Evolutionary conservation across 1,140 invertebrate genomes (phyloP).

Genomic region (Paraescarpia echinospica): DNA sequence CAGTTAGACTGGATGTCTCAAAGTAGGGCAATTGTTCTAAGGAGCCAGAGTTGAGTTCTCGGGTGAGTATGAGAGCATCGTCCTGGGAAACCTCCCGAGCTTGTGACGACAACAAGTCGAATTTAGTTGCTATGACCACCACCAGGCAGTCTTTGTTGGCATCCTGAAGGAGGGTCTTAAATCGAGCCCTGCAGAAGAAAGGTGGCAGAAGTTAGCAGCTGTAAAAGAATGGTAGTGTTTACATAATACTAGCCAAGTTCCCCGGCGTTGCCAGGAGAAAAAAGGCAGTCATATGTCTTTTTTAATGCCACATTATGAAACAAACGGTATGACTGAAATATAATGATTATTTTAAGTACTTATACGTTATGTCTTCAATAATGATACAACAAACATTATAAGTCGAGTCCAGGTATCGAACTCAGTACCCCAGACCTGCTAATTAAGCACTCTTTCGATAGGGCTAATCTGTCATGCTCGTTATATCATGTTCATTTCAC

Average conservation of each 20-base stretch:
- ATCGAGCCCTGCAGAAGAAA: conserved; percentile 47
- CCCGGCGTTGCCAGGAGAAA: too few relatives aligned
- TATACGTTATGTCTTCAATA: too few relatives aligned
- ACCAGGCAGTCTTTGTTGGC: conserved; percentile 49
- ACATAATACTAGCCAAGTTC: background rate
- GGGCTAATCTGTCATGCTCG: too few relatives aligned
- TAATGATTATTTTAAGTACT: too few relatives aligned
- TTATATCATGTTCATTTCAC: too few relatives aligned
- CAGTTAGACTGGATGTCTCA: conserved; percentile 56
- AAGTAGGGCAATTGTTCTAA: conserved; percentile 50
- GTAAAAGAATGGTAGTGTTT: background rate
- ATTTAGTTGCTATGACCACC: conserved; percentile 56
- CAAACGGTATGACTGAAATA: too few relatives aligned
- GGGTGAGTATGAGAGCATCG: conserved; percentile 45
- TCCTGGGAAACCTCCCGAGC: conserved; percentile 38
- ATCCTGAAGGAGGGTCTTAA: conserved; percentile 51
- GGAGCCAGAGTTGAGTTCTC: conserved; percentile 47
- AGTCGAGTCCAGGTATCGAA: too few relatives aligned
- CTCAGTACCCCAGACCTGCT: too few relatives aligned
- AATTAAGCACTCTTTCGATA: too few relatives aligned
- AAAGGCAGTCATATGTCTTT: too few relatives aligned
- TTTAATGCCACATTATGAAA: too few relatives aligned
- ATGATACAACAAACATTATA: too few relatives aligned
- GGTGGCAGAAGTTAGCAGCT: background rate
- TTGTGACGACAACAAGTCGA: conserved; percentile 44